Evolutionary conservation across 2,113 vertebrate species (phyloP).

Genomic region (Gymnobelideus leadbeateri): DNA sequence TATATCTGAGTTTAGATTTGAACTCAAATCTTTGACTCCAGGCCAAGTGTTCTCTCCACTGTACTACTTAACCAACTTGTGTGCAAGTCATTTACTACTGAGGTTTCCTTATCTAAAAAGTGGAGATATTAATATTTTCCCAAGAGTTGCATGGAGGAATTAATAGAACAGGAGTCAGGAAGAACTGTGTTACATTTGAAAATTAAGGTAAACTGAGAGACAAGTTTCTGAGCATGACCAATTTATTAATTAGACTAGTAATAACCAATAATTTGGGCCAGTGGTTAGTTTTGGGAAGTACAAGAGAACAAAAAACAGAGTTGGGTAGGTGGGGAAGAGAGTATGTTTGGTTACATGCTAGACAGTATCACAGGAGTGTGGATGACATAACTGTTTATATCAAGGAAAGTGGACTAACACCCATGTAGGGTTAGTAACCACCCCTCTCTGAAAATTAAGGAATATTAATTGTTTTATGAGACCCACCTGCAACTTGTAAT

Average conservation of each 20-base stretch:
- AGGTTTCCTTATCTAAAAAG: not conserved
- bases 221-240: not conserved
- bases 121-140: not conserved
- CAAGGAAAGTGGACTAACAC: not conserved
- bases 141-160: not conserved
- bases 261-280: no score
- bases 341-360: not conserved
- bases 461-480: not conserved
- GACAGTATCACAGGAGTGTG: not conserved
- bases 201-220: not conserved
- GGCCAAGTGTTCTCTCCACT: not conserved
- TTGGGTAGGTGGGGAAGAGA: not conserved
- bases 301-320: not conserved
- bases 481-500: not conserved
- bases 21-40: not conserved
- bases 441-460: not conserved
- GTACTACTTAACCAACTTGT: not conserved
- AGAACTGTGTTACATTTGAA: not conserved
- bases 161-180: not conserved
- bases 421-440: no score
- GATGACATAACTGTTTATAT: not conserved
- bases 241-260: not conserved
- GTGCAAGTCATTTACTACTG: not conserved
- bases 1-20: not conserved
- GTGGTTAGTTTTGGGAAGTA: not conserved